Evolutionary conservation across 2,797 vertebrate genomes (phyloP), one percentile per base, ranked within the genome.

Genomic region (Phalanger gymnotis): DNA sequence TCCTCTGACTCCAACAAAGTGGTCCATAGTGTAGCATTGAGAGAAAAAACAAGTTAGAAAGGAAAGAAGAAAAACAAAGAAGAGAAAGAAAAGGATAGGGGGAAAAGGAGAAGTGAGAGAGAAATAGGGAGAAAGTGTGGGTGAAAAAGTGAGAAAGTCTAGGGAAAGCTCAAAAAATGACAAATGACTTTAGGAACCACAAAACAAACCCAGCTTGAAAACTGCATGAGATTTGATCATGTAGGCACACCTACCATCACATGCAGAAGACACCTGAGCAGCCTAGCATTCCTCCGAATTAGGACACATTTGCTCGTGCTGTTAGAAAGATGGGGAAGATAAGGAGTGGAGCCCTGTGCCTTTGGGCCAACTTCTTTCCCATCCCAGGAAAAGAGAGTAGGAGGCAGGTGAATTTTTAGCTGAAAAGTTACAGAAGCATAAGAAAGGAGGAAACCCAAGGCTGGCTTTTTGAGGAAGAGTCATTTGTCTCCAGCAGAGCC

Each of bases 371-470:
- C 87, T 58, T 96, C 91, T 91, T 91, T 95, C 94, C 61, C 90
- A 93, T 57, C 73, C 92, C 40, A 89, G 94, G 56, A 96, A 51
- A 96, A 91, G 91, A 93, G 89, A 92, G 92, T 95, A 95, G 91
- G 54, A 97, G 90, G 87, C 40, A 94, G 91, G 96, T 94, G 95
- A 91, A 97, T 96, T 97, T 95, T 92, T 96, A 97, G 92, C n/a
- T 96, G 98, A 97, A 98, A 98, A 98, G 96, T 97, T 96, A 96
- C 97, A 97, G 96, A 96, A 92, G 31, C 92, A 1, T n/a, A 87
- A 91, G 93, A 94, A 47, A 87, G 40, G 89, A 95, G 95, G 95
- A 93, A 96, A 58, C 90, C 53, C 87, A 53, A 51, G 55, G 66
- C 94, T 95, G 90, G 90, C 92, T 91, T 22, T 66, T 34, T 25